Evolutionary conservation across 2,797 vertebrate genomes (phyloP).

Genomic region (Pogoniulus pusillus): DNA sequence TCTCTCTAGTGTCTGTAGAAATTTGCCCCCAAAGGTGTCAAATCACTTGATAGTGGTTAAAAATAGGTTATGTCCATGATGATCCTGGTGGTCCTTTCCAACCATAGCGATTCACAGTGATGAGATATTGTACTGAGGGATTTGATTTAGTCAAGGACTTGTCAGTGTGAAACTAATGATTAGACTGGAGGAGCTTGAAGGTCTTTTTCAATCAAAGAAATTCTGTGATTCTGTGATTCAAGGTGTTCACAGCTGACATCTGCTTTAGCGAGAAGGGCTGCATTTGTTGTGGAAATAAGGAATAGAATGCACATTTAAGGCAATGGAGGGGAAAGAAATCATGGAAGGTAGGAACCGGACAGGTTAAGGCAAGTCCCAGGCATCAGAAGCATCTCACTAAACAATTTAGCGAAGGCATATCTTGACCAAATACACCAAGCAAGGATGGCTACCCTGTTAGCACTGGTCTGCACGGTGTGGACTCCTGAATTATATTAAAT

Average conservation of each 20-base stretch:
- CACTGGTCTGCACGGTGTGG: background rate
- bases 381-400: background rate
- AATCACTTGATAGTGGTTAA: background rate
- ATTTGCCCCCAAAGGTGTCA: background rate
- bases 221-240: no score
- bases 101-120: no score
- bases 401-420: background rate
- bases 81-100: no score
- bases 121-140: no score
- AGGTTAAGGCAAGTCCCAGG: background rate
- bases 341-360: background rate
- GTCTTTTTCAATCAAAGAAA: no score
- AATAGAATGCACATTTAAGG: rapidly evolving
- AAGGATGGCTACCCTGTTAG: background rate
- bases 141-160: no score
- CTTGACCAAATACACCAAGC: background rate
- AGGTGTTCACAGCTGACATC: background rate
- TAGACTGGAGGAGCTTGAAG: no score
- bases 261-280: background rate
- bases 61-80: background rate
- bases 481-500: background rate
- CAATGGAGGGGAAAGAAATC: background rate
- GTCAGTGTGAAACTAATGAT: no score
- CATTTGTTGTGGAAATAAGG: background rate
- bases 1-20: background rate